Evolutionary conservation across 2,113 vertebrate species (phyloP).

Genomic region (Pelecanoides urinatrix): DNA sequence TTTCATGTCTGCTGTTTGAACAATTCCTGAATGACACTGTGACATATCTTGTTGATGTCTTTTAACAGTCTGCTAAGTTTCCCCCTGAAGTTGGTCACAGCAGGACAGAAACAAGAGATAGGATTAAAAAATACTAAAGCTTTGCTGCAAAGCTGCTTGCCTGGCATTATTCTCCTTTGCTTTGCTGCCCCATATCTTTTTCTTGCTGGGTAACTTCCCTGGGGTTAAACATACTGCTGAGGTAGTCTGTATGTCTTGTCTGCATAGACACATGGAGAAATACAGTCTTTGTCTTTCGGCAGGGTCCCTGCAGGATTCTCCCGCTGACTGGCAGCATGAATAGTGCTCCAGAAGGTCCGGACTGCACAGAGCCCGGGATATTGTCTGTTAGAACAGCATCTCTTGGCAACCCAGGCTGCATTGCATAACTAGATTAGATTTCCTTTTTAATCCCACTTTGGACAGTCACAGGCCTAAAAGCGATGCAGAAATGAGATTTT

Average conservation of each 20-base stretch:
- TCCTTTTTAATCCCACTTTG: constrained; percentile 2
- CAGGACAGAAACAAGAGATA: background rate
- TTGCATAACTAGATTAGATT: constrained; percentile 11
- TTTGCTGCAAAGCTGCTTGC: background rate
- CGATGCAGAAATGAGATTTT: background rate
- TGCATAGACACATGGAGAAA: background rate
- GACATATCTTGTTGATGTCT: background rate
- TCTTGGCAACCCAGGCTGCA: background rate
- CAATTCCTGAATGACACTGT: background rate
- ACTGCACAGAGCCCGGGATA: background rate
- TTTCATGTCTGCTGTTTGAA: background rate
- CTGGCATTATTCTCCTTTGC: background rate
- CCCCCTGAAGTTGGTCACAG: background rate
- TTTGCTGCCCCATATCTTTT: background rate
- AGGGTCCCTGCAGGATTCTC: background rate
- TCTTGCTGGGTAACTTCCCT: background rate
- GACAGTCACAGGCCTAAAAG: background rate
- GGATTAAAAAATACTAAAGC: background rate
- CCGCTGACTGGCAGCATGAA: background rate
- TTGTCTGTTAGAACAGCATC: background rate
- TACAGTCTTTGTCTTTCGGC: background rate
- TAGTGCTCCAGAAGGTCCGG: background rate
- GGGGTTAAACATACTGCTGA: background rate
- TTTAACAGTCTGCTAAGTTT: background rate
- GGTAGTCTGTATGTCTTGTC: background rate